Evolutionary conservation across 2,888 invertebrate species (phyloP).

Genomic region (Muschampia staudingeri): DNA sequence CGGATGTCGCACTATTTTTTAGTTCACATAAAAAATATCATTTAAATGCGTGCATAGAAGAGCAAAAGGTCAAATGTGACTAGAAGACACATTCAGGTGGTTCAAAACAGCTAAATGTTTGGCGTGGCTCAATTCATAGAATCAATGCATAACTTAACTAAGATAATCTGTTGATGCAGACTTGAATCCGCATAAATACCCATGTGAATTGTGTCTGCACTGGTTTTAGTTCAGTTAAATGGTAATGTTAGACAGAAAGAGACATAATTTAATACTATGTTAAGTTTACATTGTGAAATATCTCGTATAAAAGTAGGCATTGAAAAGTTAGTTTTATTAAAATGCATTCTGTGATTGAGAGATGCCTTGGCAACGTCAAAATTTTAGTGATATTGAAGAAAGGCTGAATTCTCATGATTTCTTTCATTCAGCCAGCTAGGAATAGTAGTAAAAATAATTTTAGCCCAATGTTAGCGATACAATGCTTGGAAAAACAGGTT

Average conservation of each 20-base stretch:
- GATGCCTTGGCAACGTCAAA: conserved; percentile 83
- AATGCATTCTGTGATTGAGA: conserved; percentile 85
- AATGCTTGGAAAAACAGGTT: conserved; percentile 4
- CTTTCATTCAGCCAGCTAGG: conserved; percentile 68
- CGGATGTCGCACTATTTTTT: no score
- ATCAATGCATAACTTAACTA: no score
- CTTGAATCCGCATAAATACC: no score
- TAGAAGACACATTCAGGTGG: no score
- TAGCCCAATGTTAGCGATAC: conserved; percentile 68
- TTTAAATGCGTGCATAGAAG: no score
- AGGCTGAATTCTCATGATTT: conserved; percentile 73
- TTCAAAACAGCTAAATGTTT: no score
- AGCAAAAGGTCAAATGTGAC: no score
- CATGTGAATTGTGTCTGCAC: no score
- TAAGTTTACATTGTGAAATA: conserved; percentile 69
- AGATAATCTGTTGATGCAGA: no score
- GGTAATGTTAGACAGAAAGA: neutral
- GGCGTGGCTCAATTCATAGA: no score
- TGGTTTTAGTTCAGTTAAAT: neutral
- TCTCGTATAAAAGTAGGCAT: conserved; percentile 54
- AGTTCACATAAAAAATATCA: no score
- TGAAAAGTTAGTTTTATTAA: conserved; percentile 71
- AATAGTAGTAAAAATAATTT: conserved; percentile 67
- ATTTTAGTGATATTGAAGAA: conserved; percentile 77
- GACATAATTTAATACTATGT: conserved; percentile 6